A percentile compares a stretch with the other conserved stretches of the same genome.
phyloP scores from a whole-genome alignment of 1,140 invertebrate species.

The Nebria ingens region DNA sequence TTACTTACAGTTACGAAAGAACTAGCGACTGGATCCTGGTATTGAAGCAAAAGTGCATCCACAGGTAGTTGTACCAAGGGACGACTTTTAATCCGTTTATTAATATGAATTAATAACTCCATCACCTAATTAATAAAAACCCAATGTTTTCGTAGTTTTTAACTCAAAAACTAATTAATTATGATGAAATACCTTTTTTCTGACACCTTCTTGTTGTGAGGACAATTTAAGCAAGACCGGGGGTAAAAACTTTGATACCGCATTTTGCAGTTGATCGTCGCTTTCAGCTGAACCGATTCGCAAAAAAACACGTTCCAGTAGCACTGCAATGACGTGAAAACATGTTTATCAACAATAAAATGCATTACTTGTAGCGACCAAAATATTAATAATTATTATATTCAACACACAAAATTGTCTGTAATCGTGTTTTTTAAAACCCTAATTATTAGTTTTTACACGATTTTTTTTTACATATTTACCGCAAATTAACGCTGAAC shows the following conservation, averaged over 20 bases:
- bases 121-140: slow-evolving; percentile 64
- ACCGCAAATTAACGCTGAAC: too few species aligned
- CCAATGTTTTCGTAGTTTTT: neutral
- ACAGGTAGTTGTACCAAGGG: slow-evolving; percentile 77
- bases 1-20: slow-evolving; percentile 71
- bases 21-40: slow-evolving; percentile 64
- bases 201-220: slow-evolving; percentile 72
- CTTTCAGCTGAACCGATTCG: slow-evolving; percentile 77
- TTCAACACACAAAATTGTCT: too few species aligned
- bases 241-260: slow-evolving; percentile 73
- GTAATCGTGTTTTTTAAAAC: too few species aligned
- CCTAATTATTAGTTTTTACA: too few species aligned
- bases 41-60: slow-evolving; percentile 70
- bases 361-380: too few species aligned
- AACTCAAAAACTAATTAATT: neutral
- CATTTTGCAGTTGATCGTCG: slow-evolving; percentile 77
- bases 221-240: slow-evolving; percentile 84
- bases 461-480: too few species aligned
- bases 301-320: slow-evolving; percentile 81
- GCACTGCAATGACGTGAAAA: slow-evolving; percentile 48
- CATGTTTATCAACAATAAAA: too few species aligned
- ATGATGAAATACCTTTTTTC: slow-evolving; percentile 54
- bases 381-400: too few species aligned
- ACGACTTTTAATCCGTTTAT: slow-evolving; percentile 76
- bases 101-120: slow-evolving; percentile 88